A percentile compares a stretch with the other conserved stretches of the same genome.
These are phyloP conservation scores for Thecophora atra DNA, from an alignment of 2,888 invertebrate genomes.

Conservation along the genomic window DNA sequence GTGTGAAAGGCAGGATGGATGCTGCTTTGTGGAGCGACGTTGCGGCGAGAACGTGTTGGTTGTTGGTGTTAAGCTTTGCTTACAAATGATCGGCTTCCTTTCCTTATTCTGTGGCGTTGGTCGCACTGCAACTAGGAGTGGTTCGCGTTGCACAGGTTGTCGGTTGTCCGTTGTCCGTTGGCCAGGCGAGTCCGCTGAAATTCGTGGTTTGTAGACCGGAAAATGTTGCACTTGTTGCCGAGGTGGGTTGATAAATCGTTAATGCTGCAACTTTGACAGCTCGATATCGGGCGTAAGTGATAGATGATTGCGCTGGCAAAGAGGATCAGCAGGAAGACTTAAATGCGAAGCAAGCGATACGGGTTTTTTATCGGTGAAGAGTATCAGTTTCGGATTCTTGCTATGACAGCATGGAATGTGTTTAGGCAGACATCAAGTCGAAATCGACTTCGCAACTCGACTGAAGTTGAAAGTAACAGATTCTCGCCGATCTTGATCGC, in stretches of 20 bases:
- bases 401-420: not conserved
- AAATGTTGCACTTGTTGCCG: conserved; percentile 32
- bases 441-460: not conserved
- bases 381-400: not conserved
- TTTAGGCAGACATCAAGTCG: not conserved
- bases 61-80: conserved; percentile 8
- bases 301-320: conserved; percentile 9
- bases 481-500: not conserved
- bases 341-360: not conserved
- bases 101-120: not conserved
- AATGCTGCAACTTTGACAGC: conserved; percentile 5
- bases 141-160: conserved; percentile 9
- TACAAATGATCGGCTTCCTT: conserved; percentile 25
- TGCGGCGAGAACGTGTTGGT: not conserved
- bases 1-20: not conserved
- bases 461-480: not conserved
- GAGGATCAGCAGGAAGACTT: not conserved
- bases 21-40: not conserved
- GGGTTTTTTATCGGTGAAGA: not conserved
- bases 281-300: conserved; percentile 20
- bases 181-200: conserved; percentile 1
- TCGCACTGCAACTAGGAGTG: not conserved
- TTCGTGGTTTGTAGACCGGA: conserved; percentile 9
- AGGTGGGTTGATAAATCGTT: conserved; percentile 23
- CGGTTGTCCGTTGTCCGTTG: too few species aligned